Evolutionary conservation across 2,113 vertebrate species (phyloP), one percentile per base, ranked within the genome.

Genomic region (Platichthys flesus): DNA sequence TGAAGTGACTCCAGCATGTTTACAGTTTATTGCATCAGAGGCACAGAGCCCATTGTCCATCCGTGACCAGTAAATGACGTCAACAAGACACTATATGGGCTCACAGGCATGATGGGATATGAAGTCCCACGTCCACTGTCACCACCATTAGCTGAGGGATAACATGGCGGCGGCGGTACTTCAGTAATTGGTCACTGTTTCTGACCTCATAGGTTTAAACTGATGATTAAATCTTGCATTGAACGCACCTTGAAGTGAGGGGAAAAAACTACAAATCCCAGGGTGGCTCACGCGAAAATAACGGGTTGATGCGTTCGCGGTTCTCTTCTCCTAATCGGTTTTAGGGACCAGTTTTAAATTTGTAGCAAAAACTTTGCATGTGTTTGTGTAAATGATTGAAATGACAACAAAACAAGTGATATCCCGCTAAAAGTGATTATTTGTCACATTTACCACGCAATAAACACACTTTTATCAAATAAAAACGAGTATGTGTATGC

Each of bases 211-310:
- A 18, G 4, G 12, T 1, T 2, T n/a, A 51, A 51, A 51, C 18
- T 3, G 18, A n/a, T 23, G 47, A 10, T 5, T 8, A 3, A 10
- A 13, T 18, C 9, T 6, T 1, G 5, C 31, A 31, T 31, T 28
- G 9, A 31, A 31, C 15, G 1, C 35, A 9, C 13, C 4, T 23
- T 8, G 8, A 10, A 59, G 0, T 68, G 26, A 13, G 47, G 47
- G 0, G 1, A 12, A 26, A 49, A 75, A 85, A 93, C 90, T 94
- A 92, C 92, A 94, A 86, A 3, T 93, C 93, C 92, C 93, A 78
- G 20, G 20, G 28, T 66, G 10, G 14, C 71, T 72, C 5, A 13
- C 6, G 77, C 10, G 76, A 82, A 76, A 79, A 74, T 51, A 66
- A 73, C 37, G 14, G 24, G 28, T 84, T 70, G 85, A 12, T 47